Conservation (phyloP, 2,113 vertebrate species). For the Neolamprologus kungweensis region DNA sequence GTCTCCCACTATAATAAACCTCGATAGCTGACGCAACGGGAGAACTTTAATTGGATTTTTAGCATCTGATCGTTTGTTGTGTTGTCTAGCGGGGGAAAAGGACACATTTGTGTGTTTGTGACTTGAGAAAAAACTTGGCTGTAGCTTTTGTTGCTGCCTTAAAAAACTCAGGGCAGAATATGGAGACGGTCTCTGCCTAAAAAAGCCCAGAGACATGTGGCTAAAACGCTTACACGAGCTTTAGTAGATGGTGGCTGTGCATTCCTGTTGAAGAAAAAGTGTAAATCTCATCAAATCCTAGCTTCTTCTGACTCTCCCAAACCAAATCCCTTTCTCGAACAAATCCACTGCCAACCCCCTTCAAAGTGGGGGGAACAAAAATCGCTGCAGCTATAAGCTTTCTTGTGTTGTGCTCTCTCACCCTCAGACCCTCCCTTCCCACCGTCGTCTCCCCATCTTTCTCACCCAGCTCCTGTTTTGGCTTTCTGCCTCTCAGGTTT, state of each 20-base stretch:
- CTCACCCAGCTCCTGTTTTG: conserved; percentile 37
- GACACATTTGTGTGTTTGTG: background rate
- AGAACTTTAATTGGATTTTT: background rate
- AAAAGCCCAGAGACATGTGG: background rate
- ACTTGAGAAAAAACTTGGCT: background rate
- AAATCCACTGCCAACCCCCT: conserved; percentile 14
- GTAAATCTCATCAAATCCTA: conserved; percentile 34
- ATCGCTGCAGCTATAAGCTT: background rate
- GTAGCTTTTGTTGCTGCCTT: background rate
- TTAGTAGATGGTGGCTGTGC: conserved; percentile 1
- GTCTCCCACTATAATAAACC: background rate
- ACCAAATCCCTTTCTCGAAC: conserved; percentile 32
- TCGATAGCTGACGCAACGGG: background rate
- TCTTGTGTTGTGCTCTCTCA: conserved; percentile 27
- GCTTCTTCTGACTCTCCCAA: conserved; percentile 1
- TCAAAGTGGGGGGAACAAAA: background rate
- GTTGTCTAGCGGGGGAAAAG: background rate
- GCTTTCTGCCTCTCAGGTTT: conserved; percentile 62
- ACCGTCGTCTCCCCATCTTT: background rate
- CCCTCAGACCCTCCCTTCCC: conserved; percentile 1
- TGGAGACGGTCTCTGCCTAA: background rate
- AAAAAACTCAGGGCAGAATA: background rate
- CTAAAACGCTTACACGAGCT: conserved; percentile 7
- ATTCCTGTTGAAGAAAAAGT: conserved; percentile 4
- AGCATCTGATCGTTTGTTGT: background rate